Evolutionary conservation across 2,797 vertebrate species (phyloP).

Genomic region (Molossus alvarezi): DNA sequence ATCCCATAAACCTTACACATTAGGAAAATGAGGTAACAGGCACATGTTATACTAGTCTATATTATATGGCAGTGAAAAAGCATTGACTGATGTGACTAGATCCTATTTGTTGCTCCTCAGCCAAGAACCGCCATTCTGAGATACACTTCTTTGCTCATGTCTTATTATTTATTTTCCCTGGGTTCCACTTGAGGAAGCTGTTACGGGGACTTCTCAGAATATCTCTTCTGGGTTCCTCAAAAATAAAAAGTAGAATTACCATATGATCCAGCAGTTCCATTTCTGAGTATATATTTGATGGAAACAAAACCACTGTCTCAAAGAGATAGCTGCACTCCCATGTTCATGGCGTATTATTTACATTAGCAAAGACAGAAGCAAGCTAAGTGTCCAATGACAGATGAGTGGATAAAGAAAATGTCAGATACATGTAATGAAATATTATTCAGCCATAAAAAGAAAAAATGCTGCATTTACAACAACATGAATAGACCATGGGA

Average conservation of each 20-base stretch:
- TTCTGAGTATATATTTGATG: not conserved
- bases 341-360: not conserved
- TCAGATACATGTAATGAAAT: not conserved
- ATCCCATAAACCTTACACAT: not conserved
- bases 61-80: not conserved
- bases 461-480: not conserved
- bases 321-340: not conserved
- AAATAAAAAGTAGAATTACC: not conserved
- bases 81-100: not conserved
- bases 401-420: not conserved
- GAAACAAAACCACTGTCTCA: not conserved
- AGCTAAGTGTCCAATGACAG: not conserved
- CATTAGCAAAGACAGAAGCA: not conserved
- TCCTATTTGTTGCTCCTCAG: not conserved
- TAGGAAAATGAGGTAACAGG: not conserved
- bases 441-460: not conserved
- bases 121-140: not conserved
- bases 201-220: constrained; percentile 5
- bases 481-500: not conserved
- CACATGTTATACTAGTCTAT: not conserved
- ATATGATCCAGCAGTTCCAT: not conserved
- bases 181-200: not conserved
- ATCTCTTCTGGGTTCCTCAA: not conserved
- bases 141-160: not conserved
- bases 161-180: not conserved